These are phyloP conservation scores for Polyboroides typus DNA, from an alignment of 2,797 vertebrate species.

Conservation along the genomic window DNA sequence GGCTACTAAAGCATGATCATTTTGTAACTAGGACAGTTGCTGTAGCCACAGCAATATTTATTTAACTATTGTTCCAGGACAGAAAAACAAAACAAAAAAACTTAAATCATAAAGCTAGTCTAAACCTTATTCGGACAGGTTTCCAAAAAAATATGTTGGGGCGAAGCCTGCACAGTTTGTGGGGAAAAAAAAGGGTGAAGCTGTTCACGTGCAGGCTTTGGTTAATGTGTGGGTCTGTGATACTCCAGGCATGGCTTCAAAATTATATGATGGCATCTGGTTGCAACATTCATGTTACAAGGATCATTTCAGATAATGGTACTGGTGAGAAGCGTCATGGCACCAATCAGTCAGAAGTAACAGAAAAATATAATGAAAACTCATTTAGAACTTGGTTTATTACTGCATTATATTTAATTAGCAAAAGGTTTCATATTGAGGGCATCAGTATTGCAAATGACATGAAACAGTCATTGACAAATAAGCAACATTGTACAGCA, in stretches of 20 bases:
- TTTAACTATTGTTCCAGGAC: neutral
- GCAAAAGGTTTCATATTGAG: neutral
- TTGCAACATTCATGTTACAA: neutral
- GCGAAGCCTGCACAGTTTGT: neutral
- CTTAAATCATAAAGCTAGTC: neutral
- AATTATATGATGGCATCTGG: neutral
- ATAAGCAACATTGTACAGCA: neutral
- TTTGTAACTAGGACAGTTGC: neutral
- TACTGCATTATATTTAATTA: neutral
- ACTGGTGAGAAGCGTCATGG: neutral
- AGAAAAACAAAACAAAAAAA: neutral
- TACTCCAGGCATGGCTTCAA: neutral
- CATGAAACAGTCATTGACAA: neutral
- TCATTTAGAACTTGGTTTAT: neutral
- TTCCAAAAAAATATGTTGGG: neutral
- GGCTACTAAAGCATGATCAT: neutral
- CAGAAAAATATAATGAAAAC: neutral
- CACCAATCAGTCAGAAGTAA: neutral
- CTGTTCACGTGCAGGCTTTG: neutral
- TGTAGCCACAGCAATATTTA: neutral
- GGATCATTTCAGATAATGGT: neutral
- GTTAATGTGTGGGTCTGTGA: neutral
- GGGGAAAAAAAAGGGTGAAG: neutral
- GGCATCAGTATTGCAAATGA: neutral
- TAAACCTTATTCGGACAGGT: neutral